Percentiles rank a stretch among this genome's conserved stretches.
These are phyloP conservation scores for Tetropium fuscum DNA, from an alignment of 2,888 invertebrate species.

Conservation along the genomic window DNA sequence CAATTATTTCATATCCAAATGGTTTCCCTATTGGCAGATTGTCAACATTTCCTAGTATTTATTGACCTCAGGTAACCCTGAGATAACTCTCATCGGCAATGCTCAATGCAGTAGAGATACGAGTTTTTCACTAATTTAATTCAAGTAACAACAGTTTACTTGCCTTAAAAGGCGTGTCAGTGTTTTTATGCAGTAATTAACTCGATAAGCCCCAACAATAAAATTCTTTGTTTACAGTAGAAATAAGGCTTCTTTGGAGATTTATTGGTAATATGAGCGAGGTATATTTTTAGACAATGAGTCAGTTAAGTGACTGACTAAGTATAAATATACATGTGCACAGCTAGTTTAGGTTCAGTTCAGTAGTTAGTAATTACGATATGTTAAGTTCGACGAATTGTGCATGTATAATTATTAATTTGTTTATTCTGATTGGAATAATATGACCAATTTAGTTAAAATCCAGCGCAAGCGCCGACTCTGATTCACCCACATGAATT, in stretches of 20 bases:
- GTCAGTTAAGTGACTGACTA: constrained; percentile 7
- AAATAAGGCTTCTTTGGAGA: background rate
- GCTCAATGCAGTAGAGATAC: constrained; percentile 20
- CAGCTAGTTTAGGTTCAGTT: background rate
- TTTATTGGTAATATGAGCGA: constrained; percentile 4
- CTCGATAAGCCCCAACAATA: constrained; percentile 7
- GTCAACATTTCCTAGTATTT: constrained; percentile 21
- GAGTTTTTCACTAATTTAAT: constrained; percentile 27
- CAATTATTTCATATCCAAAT: too few species aligned
- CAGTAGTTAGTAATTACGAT: constrained; percentile 1
- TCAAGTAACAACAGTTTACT: constrained; percentile 8
- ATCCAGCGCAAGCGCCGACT: constrained; percentile 7
- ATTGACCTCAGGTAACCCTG: constrained; percentile 26
- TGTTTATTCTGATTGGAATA: constrained; percentile 24
- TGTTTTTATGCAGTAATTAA: constrained; percentile 8
- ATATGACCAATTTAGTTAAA: constrained; percentile 10
- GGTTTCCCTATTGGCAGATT: too few species aligned
- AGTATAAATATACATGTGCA: background rate
- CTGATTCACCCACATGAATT: constrained; percentile 7
- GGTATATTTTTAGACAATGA: constrained; percentile 19
- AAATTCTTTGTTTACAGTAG: constrained; percentile 9
- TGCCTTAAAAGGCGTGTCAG: constrained; percentile 6
- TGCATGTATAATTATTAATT: constrained; percentile 4
- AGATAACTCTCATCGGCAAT: constrained; percentile 16
- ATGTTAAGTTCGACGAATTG: constrained; percentile 13